These are phyloP conservation scores for Ditylenchus dipsaci DNA, from an alignment of 1,140 invertebrate species.

Conservation along the genomic window DNA sequence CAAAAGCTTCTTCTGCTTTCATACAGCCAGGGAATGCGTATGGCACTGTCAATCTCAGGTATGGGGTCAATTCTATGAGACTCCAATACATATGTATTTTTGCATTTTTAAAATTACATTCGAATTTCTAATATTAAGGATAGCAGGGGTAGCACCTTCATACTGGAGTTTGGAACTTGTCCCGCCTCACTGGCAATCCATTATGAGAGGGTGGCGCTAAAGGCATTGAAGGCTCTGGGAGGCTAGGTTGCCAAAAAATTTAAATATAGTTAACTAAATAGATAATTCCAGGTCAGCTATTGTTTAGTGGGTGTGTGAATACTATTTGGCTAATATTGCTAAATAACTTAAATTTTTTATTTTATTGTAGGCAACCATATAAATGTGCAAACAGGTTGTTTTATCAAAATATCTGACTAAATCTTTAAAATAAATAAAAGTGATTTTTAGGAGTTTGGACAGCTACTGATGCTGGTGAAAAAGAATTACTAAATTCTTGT, in stretches of 20 bases:
- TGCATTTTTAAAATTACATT: neutral
- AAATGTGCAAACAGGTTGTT: conserved; percentile 72
- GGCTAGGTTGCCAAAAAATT: neutral
- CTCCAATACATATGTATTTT: conserved; percentile 82
- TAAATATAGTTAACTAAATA: no score
- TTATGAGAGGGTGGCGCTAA: conserved; percentile 86
- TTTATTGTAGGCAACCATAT: conserved; percentile 77
- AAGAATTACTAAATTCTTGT: no score
- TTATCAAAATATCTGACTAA: neutral
- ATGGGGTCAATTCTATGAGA: conserved; percentile 92
- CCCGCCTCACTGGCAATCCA: conserved; percentile 87
- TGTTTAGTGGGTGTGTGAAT: no score
- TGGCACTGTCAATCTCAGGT: conserved; percentile 81
- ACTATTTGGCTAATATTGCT: no score
- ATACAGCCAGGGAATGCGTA: conserved; percentile 85
- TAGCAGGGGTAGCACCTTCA: conserved; percentile 95
- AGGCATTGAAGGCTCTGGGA: conserved; percentile 81
- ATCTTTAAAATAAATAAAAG: neutral
- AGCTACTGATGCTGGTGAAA: conserved; percentile 73
- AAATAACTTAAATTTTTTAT: neutral
- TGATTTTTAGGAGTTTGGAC: conserved; percentile 82
- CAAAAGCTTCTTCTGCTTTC: conserved; percentile 69
- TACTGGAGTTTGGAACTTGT: conserved; percentile 94
- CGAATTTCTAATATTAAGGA: neutral
- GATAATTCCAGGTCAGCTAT: no score